Conservation (phyloP, 2,797 vertebrate species). For the Phataginus tetradactyla region DNA sequence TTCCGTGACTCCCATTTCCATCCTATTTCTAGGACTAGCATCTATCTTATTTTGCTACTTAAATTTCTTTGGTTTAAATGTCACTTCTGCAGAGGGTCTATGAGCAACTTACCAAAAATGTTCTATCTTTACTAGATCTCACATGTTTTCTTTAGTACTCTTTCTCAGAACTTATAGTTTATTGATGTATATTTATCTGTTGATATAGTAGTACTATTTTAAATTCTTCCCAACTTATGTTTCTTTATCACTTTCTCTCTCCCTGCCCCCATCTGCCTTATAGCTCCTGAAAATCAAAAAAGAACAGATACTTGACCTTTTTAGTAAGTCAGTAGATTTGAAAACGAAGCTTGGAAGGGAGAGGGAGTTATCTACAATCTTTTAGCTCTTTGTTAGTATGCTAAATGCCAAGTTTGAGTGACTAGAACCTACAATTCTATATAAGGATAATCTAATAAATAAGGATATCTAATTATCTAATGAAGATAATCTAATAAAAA, state of each 20-base stretch:
- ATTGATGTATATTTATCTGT: neutral
- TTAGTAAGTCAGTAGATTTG: neutral
- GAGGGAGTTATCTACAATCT: neutral
- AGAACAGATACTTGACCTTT: neutral
- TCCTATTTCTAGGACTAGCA: conserved; percentile 4
- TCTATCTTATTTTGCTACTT: conserved; percentile 53
- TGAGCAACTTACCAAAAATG: conserved; percentile 12
- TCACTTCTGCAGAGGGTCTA: neutral
- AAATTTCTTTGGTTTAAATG: conserved; percentile 5
- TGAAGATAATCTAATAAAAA: no score
- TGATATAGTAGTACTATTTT: neutral
- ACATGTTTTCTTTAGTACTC: neutral
- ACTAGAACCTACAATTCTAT: neutral
- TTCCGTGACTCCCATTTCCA: neutral
- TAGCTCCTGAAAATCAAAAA: neutral
- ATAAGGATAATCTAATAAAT: neutral
- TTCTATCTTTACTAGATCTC: neutral
- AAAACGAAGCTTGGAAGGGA: neutral
- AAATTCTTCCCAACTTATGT: neutral
- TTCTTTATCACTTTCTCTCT: conserved; percentile 23
- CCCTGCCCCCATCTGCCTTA: neutral
- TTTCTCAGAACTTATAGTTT: neutral
- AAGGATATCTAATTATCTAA: no score
- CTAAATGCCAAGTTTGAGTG: neutral
- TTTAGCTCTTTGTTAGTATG: neutral